phyloP scores from a whole-genome alignment of 2,797 vertebrate species.

The Oryzias dopingdopingensis region DNA sequence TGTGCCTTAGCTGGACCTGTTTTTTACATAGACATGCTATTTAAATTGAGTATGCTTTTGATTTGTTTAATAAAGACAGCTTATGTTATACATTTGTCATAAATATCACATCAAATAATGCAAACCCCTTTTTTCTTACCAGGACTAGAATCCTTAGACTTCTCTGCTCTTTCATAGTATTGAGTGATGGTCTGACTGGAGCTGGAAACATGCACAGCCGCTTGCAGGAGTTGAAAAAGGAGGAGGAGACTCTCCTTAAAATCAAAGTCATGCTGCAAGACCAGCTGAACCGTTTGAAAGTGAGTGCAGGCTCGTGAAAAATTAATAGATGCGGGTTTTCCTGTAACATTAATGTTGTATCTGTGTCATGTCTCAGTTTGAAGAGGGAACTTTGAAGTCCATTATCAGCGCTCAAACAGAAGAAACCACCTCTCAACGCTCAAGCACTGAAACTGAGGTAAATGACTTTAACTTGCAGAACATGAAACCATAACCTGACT shows the following conservation, averaged over 20 bases:
- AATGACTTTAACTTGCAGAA: neutral
- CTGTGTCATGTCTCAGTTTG: constrained; percentile 71
- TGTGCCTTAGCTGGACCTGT: no score
- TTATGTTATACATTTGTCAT: no score
- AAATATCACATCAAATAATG: no score
- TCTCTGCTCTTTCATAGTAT: constrained; percentile 17
- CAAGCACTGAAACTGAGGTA: constrained; percentile 61
- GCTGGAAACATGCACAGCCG: constrained; percentile 81
- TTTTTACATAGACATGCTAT: no score
- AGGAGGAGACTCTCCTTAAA: constrained; percentile 86
- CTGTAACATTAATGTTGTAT: neutral
- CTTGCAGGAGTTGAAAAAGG: constrained; percentile 84
- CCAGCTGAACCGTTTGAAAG: constrained; percentile 84
- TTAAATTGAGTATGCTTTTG: no score
- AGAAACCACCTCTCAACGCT: constrained; percentile 60
- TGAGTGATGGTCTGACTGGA: constrained; percentile 71
- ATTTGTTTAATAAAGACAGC: no score
- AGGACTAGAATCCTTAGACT: neutral
- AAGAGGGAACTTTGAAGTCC: constrained; percentile 82
- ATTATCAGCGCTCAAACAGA: constrained; percentile 79
- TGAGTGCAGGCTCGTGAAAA: constrained; percentile 18
- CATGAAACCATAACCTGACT: neutral
- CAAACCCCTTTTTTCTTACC: no score
- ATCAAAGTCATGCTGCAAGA: constrained; percentile 84
- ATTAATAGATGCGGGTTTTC: neutral